Evolutionary conservation across 2,888 invertebrate species (phyloP).

Genomic region (Stomorhina lunata): DNA sequence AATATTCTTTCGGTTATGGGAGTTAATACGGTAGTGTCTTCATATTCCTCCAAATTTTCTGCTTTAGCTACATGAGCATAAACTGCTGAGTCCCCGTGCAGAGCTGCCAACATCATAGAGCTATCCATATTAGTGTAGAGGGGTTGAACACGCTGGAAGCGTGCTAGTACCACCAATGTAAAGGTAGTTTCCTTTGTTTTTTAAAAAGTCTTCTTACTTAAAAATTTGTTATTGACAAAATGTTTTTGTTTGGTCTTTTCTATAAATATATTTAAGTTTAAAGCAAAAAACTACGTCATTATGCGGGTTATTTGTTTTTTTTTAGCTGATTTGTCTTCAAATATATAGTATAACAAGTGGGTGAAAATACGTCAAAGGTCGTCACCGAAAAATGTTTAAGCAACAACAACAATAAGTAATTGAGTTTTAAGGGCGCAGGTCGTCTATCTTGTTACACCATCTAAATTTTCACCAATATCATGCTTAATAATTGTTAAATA

Average conservation of each 20-base stretch:
- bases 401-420: neutral
- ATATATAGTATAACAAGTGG: conserved; percentile 41
- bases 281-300: conserved; percentile 55
- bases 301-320: conserved; percentile 21
- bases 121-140: conserved; percentile 76
- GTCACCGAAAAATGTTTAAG: neutral
- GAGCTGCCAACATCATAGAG: conserved; percentile 72
- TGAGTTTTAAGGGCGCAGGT: conserved; percentile 42
- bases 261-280: neutral
- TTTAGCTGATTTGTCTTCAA: neutral
- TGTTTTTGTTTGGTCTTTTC: neutral
- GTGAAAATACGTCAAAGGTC: conserved; percentile 70
- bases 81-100: conserved; percentile 62
- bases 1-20: conserved; percentile 38
- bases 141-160: no score
- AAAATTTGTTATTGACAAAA: neutral
- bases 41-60: conserved; percentile 35
- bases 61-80: conserved; percentile 49
- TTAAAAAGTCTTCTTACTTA: neutral
- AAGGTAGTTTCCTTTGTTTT: neutral
- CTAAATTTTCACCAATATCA: no score
- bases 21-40: conserved; percentile 16
- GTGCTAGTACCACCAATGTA: no score
- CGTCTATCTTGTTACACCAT: neutral
- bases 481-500: no score